A percentile compares a stretch with the other conserved stretches of the same genome.
phyloP scores from a whole-genome alignment of 2,888 invertebrate genomes.

The Ochropleura leucogaster region DNA sequence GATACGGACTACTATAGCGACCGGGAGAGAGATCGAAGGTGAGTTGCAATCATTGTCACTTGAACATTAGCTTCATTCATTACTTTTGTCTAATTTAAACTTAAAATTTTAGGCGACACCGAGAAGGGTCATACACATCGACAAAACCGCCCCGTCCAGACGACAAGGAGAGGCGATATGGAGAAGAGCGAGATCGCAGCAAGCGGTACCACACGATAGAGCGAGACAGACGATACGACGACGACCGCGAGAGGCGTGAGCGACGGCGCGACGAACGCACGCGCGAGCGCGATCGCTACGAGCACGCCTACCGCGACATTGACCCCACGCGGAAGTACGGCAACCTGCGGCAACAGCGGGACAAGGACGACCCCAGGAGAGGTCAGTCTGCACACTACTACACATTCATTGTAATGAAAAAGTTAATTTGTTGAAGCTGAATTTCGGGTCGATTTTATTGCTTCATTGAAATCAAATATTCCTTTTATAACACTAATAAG shows the following conservation, averaged over 20 bases:
- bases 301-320: slow-evolving; percentile 82
- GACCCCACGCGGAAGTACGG: slow-evolving; percentile 81
- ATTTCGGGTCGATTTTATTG: neutral
- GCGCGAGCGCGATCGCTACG: slow-evolving; percentile 77
- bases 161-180: slow-evolving; percentile 79
- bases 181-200: slow-evolving; percentile 77
- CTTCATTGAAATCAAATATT: neutral
- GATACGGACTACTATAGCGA: slow-evolving; percentile 93
- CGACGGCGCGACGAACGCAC: slow-evolving; percentile 73
- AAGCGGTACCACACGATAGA: slow-evolving; percentile 76
- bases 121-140: slow-evolving; percentile 88
- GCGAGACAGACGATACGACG: slow-evolving; percentile 81
- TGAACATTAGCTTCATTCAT: neutral
- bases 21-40: slow-evolving; percentile 90
- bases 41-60: neutral
- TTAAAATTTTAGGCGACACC: slow-evolving; percentile 79
- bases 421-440: neutral
- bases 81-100: neutral
- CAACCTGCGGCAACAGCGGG: slow-evolving; percentile 77
- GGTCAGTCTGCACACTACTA: slow-evolving; percentile 70
- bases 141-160: slow-evolving; percentile 85
- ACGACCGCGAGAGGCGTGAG: slow-evolving; percentile 70
- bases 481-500: neutral
- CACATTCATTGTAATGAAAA: neutral
- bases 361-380: slow-evolving; percentile 75